Conservation (phyloP, 2,888 invertebrate species). For the Brachyptera risi region DNA sequence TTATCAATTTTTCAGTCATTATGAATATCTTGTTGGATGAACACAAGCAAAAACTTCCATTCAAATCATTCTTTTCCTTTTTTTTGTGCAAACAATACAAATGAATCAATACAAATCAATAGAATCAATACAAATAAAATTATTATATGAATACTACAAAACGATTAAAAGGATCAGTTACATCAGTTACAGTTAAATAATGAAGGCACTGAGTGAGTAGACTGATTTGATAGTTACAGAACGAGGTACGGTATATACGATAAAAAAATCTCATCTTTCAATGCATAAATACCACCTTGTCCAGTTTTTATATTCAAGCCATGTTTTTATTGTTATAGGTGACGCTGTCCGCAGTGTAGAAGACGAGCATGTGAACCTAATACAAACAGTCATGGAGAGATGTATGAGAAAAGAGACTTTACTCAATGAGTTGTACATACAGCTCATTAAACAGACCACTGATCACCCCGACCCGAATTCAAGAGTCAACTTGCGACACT, state of each 20-base stretch:
- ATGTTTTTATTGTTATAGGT: constrained; percentile 41
- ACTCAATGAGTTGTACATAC: constrained; percentile 85
- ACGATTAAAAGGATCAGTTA: no score
- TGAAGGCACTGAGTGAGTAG: no score
- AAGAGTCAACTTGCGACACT: constrained; percentile 81
- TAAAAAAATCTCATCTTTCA: not conserved
- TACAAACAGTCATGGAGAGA: constrained; percentile 85
- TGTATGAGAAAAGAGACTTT: constrained; percentile 87
- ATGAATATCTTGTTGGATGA: no score
- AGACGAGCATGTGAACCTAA: constrained; percentile 83
- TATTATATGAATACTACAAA: no score
- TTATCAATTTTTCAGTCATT: no score
- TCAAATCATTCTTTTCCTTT: no score
- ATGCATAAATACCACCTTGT: not conserved
- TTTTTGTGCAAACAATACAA: no score
- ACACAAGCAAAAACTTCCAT: no score
- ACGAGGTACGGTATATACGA: not conserved
- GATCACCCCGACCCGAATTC: constrained; percentile 88
- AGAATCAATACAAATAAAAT: no score
- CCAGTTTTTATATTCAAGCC: not conserved
- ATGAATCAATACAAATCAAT: no score
- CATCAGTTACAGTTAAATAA: no score
- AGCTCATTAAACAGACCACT: constrained; percentile 90
- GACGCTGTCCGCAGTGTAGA: constrained; percentile 67
- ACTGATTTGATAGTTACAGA: no score